Conservation (phyloP, 2,888 invertebrate genomes). For the Notodonta ziczac region DNA sequence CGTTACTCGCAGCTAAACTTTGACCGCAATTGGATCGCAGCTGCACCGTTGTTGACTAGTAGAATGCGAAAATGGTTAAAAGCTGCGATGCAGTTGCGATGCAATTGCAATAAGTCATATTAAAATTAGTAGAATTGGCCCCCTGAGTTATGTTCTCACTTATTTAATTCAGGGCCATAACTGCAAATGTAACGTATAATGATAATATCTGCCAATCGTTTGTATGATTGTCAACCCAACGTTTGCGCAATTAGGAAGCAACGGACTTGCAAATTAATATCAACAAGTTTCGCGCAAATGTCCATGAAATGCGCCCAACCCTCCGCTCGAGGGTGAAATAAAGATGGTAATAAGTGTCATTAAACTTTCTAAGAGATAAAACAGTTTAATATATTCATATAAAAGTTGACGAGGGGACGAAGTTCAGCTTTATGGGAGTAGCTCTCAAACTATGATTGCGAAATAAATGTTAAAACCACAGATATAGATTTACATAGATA, state of each 20-base stretch:
- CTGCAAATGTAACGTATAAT: background rate
- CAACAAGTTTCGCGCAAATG: background rate
- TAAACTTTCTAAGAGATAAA: constrained; percentile 2
- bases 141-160: too few relatives aligned
- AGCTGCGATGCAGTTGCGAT: too few relatives aligned
- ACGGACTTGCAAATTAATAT: background rate
- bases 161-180: background rate
- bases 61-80: too few relatives aligned
- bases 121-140: background rate
- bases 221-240: background rate
- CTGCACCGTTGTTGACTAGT: too few relatives aligned
- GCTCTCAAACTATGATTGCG: background rate
- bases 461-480: background rate
- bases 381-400: background rate
- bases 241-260: background rate
- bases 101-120: too few relatives aligned
- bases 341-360: constrained; percentile 11
- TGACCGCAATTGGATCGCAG: too few relatives aligned
- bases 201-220: background rate
- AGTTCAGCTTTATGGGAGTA: background rate
- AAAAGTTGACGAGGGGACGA: background rate
- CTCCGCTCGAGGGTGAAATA: constrained; percentile 6
- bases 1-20: too few relatives aligned
- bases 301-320: background rate
- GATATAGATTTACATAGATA: too few relatives aligned